These are phyloP conservation scores for Aplochiton taeniatus DNA, from an alignment of 2,797 vertebrate genomes.

Conservation along the genomic window DNA sequence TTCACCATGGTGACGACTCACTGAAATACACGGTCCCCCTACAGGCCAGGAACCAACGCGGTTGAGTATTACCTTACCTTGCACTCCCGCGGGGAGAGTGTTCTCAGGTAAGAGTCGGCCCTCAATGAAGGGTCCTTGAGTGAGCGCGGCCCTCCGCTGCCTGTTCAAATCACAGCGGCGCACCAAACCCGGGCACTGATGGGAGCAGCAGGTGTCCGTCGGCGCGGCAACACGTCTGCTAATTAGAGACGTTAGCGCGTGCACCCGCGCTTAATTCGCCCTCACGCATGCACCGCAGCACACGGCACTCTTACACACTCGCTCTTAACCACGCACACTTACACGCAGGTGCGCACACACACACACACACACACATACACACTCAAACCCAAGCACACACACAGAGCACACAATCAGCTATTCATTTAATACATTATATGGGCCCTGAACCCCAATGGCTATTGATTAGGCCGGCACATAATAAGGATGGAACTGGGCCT, in stretches of 20 bases:
- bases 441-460: conserved; percentile 56
- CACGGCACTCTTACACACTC: conserved; percentile 20
- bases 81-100: background rate
- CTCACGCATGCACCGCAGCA: background rate
- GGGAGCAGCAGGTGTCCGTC: conserved; percentile 63
- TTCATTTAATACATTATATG: conserved; percentile 55
- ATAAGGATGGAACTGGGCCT: conserved; percentile 42
- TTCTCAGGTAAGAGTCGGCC: too few relatives aligned
- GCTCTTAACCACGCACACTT: conserved; percentile 13
- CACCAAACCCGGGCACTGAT: conserved; percentile 60
- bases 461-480: conserved; percentile 63
- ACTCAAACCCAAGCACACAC: too few relatives aligned
- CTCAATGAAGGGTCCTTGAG: conserved; percentile 51
- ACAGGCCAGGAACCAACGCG: too few relatives aligned
- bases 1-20: too few relatives aligned
- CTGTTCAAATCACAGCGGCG: conserved; percentile 46
- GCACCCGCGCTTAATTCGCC: too few relatives aligned
- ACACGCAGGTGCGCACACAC: conserved; percentile 5
- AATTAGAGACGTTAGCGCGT: conserved; percentile 60
- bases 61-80: too few relatives aligned
- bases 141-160: conserved; percentile 49
- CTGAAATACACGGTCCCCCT: too few relatives aligned
- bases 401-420: conserved; percentile 45
- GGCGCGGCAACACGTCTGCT: conserved; percentile 51
- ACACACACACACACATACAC: too few relatives aligned